A percentile compares a stretch with the other conserved stretches of the same genome.
Conservation (phyloP, 1,140 invertebrate species). For the Eueides isabella region DNA sequence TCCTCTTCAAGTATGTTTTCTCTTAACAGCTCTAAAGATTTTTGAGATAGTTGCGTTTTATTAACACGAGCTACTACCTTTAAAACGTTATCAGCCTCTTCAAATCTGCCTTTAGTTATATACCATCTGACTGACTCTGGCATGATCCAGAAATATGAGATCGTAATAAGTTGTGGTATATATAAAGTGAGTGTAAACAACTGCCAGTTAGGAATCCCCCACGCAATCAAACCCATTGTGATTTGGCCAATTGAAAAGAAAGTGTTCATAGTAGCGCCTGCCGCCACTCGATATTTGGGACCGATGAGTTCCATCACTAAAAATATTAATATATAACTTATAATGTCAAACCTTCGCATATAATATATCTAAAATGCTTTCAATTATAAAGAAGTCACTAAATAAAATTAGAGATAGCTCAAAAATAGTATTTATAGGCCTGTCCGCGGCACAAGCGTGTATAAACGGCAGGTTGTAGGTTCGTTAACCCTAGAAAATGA, state of each 20-base stretch:
- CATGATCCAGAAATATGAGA: slow-evolving; percentile 84
- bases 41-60: slow-evolving; percentile 75
- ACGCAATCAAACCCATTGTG: slow-evolving; percentile 85
- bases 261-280: slow-evolving; percentile 86
- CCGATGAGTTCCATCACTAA: slow-evolving; percentile 89
- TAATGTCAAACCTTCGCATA: too few relatives aligned
- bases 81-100: slow-evolving; percentile 85
- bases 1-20: slow-evolving; percentile 53
- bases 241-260: slow-evolving; percentile 89
- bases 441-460: too few relatives aligned
- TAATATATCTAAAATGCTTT: too few relatives aligned
- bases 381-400: too few relatives aligned
- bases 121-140: slow-evolving; percentile 90
- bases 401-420: too few relatives aligned
- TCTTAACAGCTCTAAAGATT: slow-evolving; percentile 74
- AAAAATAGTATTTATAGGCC: too few relatives aligned
- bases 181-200: slow-evolving; percentile 86
- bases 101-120: slow-evolving; percentile 87
- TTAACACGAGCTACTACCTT: slow-evolving; percentile 86
- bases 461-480: too few relatives aligned
- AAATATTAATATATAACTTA: slow-evolving; percentile 31
- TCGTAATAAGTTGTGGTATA: slow-evolving; percentile 84
- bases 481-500: too few relatives aligned
- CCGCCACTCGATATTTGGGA: slow-evolving; percentile 86
- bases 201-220: slow-evolving; percentile 87